phyloP scores from a whole-genome alignment of 1,140 invertebrate genomes.

The Drosophila littoralis region DNA sequence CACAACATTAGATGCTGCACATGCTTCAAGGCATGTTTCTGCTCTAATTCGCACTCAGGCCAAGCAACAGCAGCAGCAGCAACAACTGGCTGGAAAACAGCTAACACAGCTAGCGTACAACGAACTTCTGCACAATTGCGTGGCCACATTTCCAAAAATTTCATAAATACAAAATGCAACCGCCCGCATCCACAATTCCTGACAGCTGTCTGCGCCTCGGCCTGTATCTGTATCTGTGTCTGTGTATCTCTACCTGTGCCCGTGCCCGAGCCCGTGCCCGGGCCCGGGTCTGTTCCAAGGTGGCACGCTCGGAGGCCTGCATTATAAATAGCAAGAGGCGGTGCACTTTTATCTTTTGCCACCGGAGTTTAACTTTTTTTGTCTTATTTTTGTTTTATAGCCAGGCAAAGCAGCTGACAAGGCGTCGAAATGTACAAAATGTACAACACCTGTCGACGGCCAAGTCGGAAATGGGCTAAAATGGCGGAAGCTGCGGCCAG shows the following conservation, averaged over 20 bases:
- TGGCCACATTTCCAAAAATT: conserved; percentile 67
- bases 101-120: conserved; percentile 17
- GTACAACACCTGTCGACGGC: conserved; percentile 65
- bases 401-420: conserved; percentile 9
- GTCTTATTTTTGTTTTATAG: neutral
- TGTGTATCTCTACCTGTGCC: neutral
- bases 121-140: conserved; percentile 77
- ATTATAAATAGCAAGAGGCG: conserved; percentile 44
- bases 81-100: conserved; percentile 18
- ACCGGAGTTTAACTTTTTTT: conserved; percentile 31
- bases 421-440: conserved; percentile 16
- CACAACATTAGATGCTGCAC: conserved; percentile 58
- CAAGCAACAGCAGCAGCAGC: conserved; percentile 36
- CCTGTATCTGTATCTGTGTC: neutral
- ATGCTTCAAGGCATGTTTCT: conserved; percentile 70
- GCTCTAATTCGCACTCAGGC: conserved; percentile 80
- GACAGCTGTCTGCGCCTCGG: conserved; percentile 26
- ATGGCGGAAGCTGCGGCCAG: conserved; percentile 3
- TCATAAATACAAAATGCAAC: conserved; percentile 78
- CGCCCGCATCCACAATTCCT: conserved; percentile 62
- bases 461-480: conserved; percentile 15
- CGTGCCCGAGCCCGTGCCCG: conserved; percentile 2
- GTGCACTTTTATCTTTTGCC: conserved; percentile 49
- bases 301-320: conserved; percentile 1
- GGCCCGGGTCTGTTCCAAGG: conserved; percentile 23